These are phyloP conservation scores for Pyrgilauda ruficollis DNA, from an alignment of 2,113 vertebrate genomes.

Conservation along the genomic window DNA sequence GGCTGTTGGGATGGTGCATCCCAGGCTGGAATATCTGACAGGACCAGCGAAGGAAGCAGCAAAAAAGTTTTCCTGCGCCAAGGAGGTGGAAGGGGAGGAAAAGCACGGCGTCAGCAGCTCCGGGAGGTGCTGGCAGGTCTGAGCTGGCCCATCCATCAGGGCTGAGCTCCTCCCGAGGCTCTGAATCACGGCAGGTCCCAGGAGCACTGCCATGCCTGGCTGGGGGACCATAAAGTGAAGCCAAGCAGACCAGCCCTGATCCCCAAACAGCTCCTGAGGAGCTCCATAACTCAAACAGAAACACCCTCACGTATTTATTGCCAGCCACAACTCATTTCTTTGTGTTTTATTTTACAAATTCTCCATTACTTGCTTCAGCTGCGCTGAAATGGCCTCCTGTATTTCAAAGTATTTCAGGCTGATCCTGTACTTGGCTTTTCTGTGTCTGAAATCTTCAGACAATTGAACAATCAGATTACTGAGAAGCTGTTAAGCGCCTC, in stretches of 20 bases:
- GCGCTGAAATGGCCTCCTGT: not conserved
- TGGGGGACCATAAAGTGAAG: constrained; percentile 10
- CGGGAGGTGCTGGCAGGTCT: not conserved
- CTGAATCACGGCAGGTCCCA: not conserved
- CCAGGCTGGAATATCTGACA: not conserved
- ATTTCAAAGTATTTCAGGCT: constrained; percentile 8
- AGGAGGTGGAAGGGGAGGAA: not conserved
- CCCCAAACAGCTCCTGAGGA: not conserved
- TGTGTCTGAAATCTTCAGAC: constrained; percentile 18
- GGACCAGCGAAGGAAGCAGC: not conserved
- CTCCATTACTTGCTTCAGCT: constrained; percentile 43
- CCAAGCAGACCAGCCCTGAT: not conserved
- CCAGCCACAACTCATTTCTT: not conserved
- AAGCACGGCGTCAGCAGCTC: not conserved
- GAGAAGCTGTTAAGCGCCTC: not conserved
- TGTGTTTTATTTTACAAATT: constrained; percentile 44
- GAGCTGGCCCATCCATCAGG: not conserved
- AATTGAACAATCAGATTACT: constrained; percentile 52
- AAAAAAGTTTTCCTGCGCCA: not conserved
- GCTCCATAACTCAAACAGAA: constrained; percentile 17
- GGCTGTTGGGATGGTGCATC: too few species aligned
- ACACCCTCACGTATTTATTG: not conserved
- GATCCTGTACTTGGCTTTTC: not conserved
- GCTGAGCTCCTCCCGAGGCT: not conserved
- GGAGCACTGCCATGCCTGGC: not conserved